These are phyloP conservation scores for Atherinomorus stipes DNA, from an alignment of 2,113 vertebrate species.

Conservation along the genomic window DNA sequence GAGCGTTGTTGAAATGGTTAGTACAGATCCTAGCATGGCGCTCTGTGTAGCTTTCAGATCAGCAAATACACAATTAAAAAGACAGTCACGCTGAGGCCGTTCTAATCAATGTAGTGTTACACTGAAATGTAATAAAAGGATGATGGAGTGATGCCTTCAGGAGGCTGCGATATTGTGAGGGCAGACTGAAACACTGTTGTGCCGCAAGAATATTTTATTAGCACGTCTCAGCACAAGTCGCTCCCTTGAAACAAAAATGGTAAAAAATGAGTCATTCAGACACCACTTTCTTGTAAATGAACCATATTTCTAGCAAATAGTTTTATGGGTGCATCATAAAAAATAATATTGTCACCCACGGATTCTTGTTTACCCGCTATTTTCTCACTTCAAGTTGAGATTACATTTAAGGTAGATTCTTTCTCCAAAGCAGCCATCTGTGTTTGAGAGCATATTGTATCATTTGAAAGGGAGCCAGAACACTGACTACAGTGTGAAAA, in stretches of 20 bases:
- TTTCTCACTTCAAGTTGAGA: constrained; percentile 36
- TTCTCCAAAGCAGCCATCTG: constrained; percentile 31
- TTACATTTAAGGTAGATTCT: constrained; percentile 44
- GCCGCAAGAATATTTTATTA: constrained; percentile 68
- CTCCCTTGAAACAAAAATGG: constrained; percentile 37
- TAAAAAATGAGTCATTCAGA: constrained; percentile 31
- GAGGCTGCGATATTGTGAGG: constrained; percentile 65
- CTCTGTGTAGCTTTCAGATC: constrained; percentile 62
- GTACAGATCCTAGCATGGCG: constrained; percentile 45
- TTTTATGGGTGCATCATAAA: constrained; percentile 34
- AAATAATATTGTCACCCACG: constrained; percentile 37
- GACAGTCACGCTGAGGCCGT: constrained; percentile 73
- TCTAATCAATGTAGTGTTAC: constrained; percentile 73
- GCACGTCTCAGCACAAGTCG: constrained; percentile 59
- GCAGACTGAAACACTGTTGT: constrained; percentile 56
- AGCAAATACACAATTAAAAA: constrained; percentile 80
- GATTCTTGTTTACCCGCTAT: constrained; percentile 42
- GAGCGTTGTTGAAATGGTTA: constrained; percentile 74
- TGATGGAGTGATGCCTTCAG: constrained; percentile 76
- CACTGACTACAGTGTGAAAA: constrained; percentile 7
- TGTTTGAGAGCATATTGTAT: constrained; percentile 12
- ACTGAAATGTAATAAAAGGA: constrained; percentile 74
- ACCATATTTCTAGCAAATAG: constrained; percentile 26
- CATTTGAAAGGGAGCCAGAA: constrained; percentile 10
- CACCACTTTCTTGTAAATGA: constrained; percentile 40